Percentiles rank a stretch among this genome's conserved stretches.
phyloP scores from a whole-genome alignment of 2,113 vertebrate species.

The Ciconia boyciana region DNA sequence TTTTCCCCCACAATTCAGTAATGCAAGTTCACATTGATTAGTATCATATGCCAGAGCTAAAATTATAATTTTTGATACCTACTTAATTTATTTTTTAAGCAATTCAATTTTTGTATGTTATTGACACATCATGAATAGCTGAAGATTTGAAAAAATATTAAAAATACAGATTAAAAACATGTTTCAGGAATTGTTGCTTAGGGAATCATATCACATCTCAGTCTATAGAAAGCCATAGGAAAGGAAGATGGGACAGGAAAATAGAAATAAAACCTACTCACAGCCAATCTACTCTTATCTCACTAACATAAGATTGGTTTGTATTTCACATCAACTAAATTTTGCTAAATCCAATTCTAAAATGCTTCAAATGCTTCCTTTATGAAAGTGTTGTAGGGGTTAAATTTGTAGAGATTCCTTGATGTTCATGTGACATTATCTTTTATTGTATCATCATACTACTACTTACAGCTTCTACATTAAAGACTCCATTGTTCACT shows the following conservation, averaged over 20 bases:
- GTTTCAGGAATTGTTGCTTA: not conserved
- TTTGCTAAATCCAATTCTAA: not conserved
- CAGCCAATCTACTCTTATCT: not conserved
- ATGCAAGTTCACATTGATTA: not conserved
- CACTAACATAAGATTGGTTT: not conserved
- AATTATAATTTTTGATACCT: not conserved
- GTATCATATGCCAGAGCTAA: not conserved
- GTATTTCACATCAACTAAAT: not conserved
- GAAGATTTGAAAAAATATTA: not conserved
- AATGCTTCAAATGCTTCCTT: not conserved
- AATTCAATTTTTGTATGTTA: not conserved
- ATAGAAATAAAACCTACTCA: not conserved
- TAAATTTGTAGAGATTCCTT: not conserved
- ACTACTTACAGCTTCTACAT: not conserved
- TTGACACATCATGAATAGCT: not conserved
- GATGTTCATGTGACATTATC: not conserved
- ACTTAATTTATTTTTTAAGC: not conserved
- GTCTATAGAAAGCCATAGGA: not conserved
- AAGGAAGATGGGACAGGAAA: not conserved
- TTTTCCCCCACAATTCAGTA: not conserved
- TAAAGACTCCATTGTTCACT: not conserved
- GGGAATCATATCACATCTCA: not conserved
- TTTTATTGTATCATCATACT: not conserved
- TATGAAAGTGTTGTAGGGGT: not conserved
- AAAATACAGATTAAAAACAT: not conserved